Percentiles rank a stretch among this genome's conserved stretches.
Conservation (phyloP, 2,888 invertebrate genomes). For the Tromatobia lineatoria region DNA sequence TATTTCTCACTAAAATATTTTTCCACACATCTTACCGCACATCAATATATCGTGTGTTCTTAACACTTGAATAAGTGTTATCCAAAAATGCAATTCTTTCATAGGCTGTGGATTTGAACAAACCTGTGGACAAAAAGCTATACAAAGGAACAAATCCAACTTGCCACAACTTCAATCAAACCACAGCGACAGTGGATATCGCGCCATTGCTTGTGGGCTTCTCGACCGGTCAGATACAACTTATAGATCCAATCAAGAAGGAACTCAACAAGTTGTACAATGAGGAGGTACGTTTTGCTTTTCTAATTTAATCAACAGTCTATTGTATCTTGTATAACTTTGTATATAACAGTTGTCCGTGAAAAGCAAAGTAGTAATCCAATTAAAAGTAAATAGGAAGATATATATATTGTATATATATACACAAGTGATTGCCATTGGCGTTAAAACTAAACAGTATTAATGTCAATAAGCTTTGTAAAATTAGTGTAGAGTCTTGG, state of each 20-base stretch:
- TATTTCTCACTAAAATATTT: background rate
- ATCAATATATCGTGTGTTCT: background rate
- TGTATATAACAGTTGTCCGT: background rate
- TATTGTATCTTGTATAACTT: constrained; percentile 1
- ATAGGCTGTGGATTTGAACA: constrained; percentile 97
- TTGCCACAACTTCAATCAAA: constrained; percentile 98
- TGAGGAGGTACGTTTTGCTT: constrained; percentile 93
- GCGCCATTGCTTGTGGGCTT: constrained; percentile 98
- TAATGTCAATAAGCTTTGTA: constrained; percentile 18
- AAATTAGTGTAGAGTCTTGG: background rate
- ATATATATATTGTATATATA: too few species aligned
- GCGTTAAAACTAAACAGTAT: constrained; percentile 21
- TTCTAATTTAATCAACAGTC: background rate
- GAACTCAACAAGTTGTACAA: constrained; percentile 98
- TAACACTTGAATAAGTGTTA: background rate
- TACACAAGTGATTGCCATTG: constrained; percentile 12
- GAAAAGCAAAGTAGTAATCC: constrained; percentile 22
- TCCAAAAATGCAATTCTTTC: constrained; percentile 70
- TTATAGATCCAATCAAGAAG: constrained; percentile 98
- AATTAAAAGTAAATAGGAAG: background rate
- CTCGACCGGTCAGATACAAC: constrained; percentile 98
- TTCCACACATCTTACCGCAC: background rate
- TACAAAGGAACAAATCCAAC: constrained; percentile 99
- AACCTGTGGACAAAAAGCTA: constrained; percentile 98
- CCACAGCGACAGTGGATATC: constrained; percentile 93